Percentiles rank a stretch among this genome's conserved stretches.
Evolutionary conservation across 2,797 vertebrate species (phyloP).

Genomic region (Philypnodon macrostomus): DNA sequence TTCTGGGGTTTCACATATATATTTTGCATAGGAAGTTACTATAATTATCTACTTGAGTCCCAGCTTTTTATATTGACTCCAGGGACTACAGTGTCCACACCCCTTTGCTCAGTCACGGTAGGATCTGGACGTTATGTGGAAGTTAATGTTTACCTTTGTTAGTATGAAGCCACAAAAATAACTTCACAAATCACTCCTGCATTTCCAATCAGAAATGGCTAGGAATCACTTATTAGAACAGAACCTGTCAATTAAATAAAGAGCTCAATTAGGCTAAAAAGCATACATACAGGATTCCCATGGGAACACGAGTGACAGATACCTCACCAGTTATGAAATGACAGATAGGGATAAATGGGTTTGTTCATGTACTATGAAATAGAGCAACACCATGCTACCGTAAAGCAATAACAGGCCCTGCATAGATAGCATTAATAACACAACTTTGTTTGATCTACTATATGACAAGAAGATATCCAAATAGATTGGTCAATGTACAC

Average conservation of each 20-base stretch:
- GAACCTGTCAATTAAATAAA: slow-evolving; percentile 73
- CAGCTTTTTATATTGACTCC: slow-evolving; percentile 4
- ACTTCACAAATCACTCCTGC: slow-evolving; percentile 15
- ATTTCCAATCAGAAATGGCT: slow-evolving; percentile 37
- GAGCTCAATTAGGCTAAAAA: slow-evolving; percentile 74
- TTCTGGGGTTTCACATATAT: too few relatives aligned
- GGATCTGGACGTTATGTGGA: neutral
- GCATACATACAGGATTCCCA: slow-evolving; percentile 64
- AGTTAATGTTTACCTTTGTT: slow-evolving; percentile 4
- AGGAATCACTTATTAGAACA: slow-evolving; percentile 62
- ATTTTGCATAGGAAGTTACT: too few relatives aligned
- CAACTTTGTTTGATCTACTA: slow-evolving; percentile 48
- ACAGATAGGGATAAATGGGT: slow-evolving; percentile 75
- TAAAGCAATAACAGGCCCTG: slow-evolving; percentile 64
- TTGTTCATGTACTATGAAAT: slow-evolving; percentile 76
- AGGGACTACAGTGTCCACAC: slow-evolving; percentile 2
- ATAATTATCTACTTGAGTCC: too few relatives aligned
- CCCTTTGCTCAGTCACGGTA: neutral
- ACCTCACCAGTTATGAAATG: slow-evolving; percentile 73
- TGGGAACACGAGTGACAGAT: slow-evolving; percentile 73
- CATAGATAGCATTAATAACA: slow-evolving; percentile 51
- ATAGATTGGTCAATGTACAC: too few relatives aligned
- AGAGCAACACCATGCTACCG: slow-evolving; percentile 57
- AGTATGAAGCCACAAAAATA: neutral
- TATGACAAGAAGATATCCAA: slow-evolving; percentile 49